A percentile compares a stretch with the other conserved stretches of the same genome.
phyloP scores from a whole-genome alignment of 2,888 invertebrate species.

The Drosophila multiciliata region DNA sequence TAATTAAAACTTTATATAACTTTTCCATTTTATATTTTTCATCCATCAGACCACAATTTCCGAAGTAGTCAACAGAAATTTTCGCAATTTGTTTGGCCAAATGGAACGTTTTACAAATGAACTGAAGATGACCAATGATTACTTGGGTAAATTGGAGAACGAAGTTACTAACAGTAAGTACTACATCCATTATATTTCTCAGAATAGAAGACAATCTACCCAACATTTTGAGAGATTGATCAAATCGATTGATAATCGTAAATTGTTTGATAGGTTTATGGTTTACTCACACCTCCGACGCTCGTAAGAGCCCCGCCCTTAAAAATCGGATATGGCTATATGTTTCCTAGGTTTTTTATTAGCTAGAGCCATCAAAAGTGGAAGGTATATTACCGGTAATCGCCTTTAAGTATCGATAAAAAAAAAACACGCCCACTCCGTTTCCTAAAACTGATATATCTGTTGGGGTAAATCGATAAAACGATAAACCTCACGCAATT shows the following conservation, averaged over 20 bases:
- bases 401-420: background rate
- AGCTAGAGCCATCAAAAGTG: background rate
- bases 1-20: background rate
- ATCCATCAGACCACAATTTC: conserved; percentile 74
- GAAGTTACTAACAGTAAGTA: conserved; percentile 80
- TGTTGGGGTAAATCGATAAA: background rate
- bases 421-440: background rate
- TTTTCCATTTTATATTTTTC: background rate
- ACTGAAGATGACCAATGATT: conserved; percentile 69
- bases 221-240: background rate
- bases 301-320: background rate
- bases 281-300: background rate
- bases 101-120: conserved; percentile 78
- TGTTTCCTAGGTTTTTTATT: background rate
- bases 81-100: conserved; percentile 76
- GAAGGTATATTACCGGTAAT: background rate
- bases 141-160: conserved; percentile 71
- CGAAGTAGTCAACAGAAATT: conserved; percentile 78
- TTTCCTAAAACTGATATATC: background rate
- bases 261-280: background rate
- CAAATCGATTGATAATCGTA: background rate
- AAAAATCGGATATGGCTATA: background rate
- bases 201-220: background rate
- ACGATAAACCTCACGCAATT: background rate
- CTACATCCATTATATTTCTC: background rate